Base-by-base conservation (phyloP, 1,140 invertebrate genomes). In the Heliconius melpomene region DNA sequence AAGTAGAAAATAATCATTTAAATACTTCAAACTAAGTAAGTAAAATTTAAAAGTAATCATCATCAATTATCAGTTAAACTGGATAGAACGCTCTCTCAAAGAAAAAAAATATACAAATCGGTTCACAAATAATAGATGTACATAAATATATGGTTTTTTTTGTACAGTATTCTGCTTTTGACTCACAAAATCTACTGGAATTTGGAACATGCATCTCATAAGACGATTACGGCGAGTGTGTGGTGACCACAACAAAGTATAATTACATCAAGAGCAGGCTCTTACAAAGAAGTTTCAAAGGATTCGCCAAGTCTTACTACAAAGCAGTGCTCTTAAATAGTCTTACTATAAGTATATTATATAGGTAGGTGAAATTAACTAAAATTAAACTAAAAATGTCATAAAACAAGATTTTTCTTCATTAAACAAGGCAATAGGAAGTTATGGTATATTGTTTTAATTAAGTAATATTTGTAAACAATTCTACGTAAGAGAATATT, bases 201-300 rank as follows among this genome's bases (percentile, higher is more conserved):
- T 26, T 66, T 13, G 0, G 29, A 7, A 6, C 60, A 16, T 66
- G 60, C 60, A 29, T 9, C 26, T 66, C 13, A 60, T 60, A 60
- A 66, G 60, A 66, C 23, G 23, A 66, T 16, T 66, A 26, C 60
- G 26, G 60, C 60, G 26, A 66, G 60, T 29, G 60, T 66, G 23
- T 29, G 60, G 60, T 29, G 60, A 66, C 60, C 60, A 29, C 60
- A 66, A 13, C 3, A 66, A 26, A 66, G 60, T 66, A 16, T 66
- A 66, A 66, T 66, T 66, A 66, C 13, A 29, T 66, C 60, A 66
- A 66, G 60, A 66, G 23, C 60, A 66, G 60, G 5, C 60, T 29
- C 60, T 29, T 66, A n/a, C 23, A 66, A 66, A 66, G 23, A 29
- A 29, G 23, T 66, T 66, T 66, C 23, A 66, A 66, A 66, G 60